Percentiles rank a stretch among this genome's conserved stretches.
Conservation (phyloP, 1,140 invertebrate genomes). For the Danaus plexippus region DNA sequence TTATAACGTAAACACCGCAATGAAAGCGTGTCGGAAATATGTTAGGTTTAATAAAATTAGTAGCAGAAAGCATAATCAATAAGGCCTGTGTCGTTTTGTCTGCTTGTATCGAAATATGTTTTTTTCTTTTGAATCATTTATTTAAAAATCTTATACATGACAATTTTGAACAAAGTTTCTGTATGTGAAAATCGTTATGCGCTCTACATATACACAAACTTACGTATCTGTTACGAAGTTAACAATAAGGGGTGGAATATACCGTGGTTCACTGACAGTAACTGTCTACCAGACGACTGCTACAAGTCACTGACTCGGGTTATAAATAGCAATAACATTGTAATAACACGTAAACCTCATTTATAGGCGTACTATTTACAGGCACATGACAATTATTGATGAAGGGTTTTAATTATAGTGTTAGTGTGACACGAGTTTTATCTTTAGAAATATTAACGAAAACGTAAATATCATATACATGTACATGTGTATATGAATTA, state of each 20-base stretch:
- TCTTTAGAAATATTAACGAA: slow-evolving; percentile 6
- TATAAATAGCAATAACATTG: slow-evolving; percentile 56
- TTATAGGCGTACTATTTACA: slow-evolving; percentile 46
- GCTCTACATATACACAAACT: too few species aligned
- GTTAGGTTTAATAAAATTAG: too few species aligned
- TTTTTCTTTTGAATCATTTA: too few species aligned
- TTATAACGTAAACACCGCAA: too few species aligned
- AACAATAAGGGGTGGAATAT: slow-evolving; percentile 35
- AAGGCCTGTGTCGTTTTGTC: neutral
- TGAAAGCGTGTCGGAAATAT: too few species aligned
- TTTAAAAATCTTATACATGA: too few species aligned
- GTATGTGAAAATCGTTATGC: too few species aligned
- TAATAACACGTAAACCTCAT: slow-evolving; percentile 40
- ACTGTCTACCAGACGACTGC: slow-evolving; percentile 28
- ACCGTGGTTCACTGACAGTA: slow-evolving; percentile 37
- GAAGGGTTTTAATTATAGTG: slow-evolving; percentile 48
- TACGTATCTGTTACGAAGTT: neutral
- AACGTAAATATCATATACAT: too few species aligned
- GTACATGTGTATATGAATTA: too few species aligned
- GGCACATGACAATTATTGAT: slow-evolving; percentile 57
- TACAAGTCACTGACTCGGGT: slow-evolving; percentile 46
- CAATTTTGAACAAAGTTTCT: too few species aligned
- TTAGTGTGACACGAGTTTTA: slow-evolving; percentile 38
- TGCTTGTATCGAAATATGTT: neutral
- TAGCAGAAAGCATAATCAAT: slow-evolving; percentile 1